Conservation (phyloP, 2,888 invertebrate species). For the Archaeoteleia sp. region DNA sequence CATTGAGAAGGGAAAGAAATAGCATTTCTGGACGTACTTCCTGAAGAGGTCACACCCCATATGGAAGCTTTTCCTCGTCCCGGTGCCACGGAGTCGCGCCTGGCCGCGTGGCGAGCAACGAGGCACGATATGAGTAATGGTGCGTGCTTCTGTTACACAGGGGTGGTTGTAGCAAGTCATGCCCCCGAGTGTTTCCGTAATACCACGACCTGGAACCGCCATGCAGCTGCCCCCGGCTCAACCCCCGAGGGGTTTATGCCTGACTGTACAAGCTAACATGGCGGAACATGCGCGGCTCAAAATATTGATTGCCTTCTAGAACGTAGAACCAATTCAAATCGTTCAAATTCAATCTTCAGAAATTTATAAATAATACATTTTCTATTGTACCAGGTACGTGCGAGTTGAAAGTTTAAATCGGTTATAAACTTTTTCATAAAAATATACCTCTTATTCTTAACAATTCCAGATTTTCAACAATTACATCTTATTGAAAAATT, state of each 20-base stretch:
- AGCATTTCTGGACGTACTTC: conserved; percentile 22
- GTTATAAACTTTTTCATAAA: no score
- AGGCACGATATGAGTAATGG: conserved; percentile 75
- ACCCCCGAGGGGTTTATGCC: conserved; percentile 46
- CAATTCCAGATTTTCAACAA: no score
- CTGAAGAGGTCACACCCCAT: conserved; percentile 38
- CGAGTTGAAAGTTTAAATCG: no score
- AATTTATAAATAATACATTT: no score
- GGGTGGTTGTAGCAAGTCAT: conserved; percentile 72
- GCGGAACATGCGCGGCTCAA: conserved; percentile 70
- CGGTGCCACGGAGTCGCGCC: conserved; percentile 27
- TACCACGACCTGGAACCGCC: conserved; percentile 29
- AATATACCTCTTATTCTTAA: no score
- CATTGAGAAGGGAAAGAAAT: conserved; percentile 1
- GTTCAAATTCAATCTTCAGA: not conserved
- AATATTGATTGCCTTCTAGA: conserved; percentile 72
- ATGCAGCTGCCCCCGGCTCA: conserved; percentile 52
- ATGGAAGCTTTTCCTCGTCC: conserved; percentile 14
- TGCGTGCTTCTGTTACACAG: conserved; percentile 71
- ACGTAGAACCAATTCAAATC: conserved; percentile 43
- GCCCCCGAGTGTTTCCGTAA: conserved; percentile 60
- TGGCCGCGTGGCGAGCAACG: conserved; percentile 65
- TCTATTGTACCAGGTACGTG: no score
- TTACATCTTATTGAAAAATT: no score
- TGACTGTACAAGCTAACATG: conserved; percentile 63